phyloP scores from a whole-genome alignment of 2,113 vertebrate species.

The Chloebia gouldiae region DNA sequence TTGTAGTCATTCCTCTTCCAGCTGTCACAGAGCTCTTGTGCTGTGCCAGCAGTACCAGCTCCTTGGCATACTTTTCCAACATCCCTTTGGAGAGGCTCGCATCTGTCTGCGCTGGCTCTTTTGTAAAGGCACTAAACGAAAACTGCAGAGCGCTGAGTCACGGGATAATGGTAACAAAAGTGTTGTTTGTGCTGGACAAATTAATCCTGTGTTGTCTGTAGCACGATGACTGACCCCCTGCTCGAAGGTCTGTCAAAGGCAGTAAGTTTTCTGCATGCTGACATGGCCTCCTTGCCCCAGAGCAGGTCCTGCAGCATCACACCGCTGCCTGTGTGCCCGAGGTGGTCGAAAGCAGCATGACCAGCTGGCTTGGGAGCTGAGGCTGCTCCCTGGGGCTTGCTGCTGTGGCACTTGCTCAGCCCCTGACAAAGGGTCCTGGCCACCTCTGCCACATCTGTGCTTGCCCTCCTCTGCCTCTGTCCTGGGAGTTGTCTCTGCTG shows the following conservation, averaged over 20 bases:
- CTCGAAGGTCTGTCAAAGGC: background rate
- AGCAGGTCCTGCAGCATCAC: background rate
- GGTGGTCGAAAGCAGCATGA: background rate
- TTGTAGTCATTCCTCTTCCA: background rate
- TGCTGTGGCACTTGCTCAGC: background rate
- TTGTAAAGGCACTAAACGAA: background rate
- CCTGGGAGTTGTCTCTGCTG: background rate
- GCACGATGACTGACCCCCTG: background rate
- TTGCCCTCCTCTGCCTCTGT: background rate
- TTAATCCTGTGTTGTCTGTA: background rate
- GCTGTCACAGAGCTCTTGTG: background rate
- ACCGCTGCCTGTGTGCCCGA: rapidly evolving
- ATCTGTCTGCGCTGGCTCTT: background rate
- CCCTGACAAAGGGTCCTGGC: background rate
- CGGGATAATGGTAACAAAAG: background rate
- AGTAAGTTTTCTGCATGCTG: background rate
- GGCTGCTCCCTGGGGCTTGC: background rate
- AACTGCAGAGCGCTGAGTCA: background rate
- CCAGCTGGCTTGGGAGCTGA: background rate
- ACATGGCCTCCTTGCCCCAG: background rate
- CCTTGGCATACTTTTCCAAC: background rate
- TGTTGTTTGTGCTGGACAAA: background rate
- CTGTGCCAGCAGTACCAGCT: background rate
- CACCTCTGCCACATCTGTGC: background rate
- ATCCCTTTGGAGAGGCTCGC: rapidly evolving